These are phyloP conservation scores for Capreolus pygargus DNA, from an alignment of 2,113 vertebrate genomes.

Conservation along the genomic window DNA sequence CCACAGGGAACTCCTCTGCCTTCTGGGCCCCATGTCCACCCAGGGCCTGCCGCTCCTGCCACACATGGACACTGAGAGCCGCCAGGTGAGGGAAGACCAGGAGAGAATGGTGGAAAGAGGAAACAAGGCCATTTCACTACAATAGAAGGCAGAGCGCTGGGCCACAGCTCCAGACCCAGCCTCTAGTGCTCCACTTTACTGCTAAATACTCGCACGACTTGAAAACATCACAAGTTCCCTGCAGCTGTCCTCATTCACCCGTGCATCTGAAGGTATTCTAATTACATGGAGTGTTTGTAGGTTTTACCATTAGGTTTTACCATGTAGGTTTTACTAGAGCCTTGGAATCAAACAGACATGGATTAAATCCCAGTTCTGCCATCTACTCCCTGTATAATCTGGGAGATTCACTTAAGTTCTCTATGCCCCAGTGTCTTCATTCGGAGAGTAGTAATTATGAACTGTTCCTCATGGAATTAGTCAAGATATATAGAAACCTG, in stretches of 20 bases:
- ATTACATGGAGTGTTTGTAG: neutral
- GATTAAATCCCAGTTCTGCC: neutral
- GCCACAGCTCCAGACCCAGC: neutral
- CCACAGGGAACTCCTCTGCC: too few relatives aligned
- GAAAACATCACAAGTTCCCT: neutral
- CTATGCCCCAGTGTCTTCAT: neutral
- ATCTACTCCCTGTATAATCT: neutral
- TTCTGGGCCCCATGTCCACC: too few relatives aligned
- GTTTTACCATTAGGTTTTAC: neutral
- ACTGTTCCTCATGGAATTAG: neutral
- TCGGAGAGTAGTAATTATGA: neutral
- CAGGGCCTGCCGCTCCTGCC: neutral
- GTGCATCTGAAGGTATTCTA: neutral
- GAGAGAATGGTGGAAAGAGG: neutral
- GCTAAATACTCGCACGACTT: neutral
- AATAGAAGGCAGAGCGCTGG: neutral
- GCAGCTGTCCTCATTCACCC: neutral
- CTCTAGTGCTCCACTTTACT: neutral
- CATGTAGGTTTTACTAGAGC: neutral
- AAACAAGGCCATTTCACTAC: neutral
- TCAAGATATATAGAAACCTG: neutral
- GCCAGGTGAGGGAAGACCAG: neutral
- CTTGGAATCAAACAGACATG: neutral
- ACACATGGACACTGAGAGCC: neutral
- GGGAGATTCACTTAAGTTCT: neutral